These are phyloP conservation scores for Metopolophium dirhodum DNA, from an alignment of 1,140 invertebrate genomes.

Conservation along the genomic window DNA sequence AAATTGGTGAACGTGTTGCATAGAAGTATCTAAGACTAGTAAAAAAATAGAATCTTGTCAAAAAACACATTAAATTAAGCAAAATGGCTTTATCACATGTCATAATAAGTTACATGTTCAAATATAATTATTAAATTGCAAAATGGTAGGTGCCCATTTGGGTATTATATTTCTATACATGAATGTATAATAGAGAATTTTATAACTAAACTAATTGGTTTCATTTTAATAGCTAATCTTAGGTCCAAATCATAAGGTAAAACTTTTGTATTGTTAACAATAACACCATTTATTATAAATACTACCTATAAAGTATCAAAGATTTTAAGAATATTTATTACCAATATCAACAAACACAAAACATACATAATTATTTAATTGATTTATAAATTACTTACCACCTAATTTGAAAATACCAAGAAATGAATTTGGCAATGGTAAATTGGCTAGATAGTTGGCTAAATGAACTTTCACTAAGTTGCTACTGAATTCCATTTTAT, in stretches of 20 bases:
- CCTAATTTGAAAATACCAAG: constrained; percentile 81
- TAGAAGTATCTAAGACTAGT: neutral
- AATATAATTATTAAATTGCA: neutral
- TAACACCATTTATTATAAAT: neutral
- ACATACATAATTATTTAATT: neutral
- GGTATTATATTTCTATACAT: neutral
- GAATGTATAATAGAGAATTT: neutral
- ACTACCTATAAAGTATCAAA: neutral
- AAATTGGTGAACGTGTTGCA: neutral
- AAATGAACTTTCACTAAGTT: constrained; percentile 75
- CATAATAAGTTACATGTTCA: too few species aligned
- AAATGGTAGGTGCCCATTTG: neutral
- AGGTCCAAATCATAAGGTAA: neutral
- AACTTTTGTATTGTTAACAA: neutral
- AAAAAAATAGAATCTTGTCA: neutral
- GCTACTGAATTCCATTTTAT: constrained; percentile 74
- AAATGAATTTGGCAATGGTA: constrained; percentile 78
- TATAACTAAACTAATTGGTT: neutral
- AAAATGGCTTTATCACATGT: too few species aligned
- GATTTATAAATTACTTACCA: constrained; percentile 65
- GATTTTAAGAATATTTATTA: neutral
- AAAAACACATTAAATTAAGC: neutral
- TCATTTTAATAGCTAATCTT: neutral
- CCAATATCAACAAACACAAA: neutral
- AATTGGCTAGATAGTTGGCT: constrained; percentile 77